phyloP scores from a whole-genome alignment of 2,888 invertebrate species.

The Cyclophora punctaria region DNA sequence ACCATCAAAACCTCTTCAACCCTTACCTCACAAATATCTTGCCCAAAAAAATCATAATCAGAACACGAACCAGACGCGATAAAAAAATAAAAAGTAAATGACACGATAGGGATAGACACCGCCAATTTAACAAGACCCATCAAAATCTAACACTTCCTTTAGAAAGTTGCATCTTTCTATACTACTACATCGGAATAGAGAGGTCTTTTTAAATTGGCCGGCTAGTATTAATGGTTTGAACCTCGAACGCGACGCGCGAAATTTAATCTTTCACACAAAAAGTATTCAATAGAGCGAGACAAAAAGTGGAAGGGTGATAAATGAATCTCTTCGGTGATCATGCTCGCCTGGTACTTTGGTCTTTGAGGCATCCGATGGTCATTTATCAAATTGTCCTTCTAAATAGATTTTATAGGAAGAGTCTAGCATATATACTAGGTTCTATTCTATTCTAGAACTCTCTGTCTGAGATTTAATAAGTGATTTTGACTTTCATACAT shows the following conservation, averaged over 20 bases:
- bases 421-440: no score
- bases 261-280: conserved; percentile 72
- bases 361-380: conserved; percentile 21
- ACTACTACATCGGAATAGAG: conserved; percentile 6
- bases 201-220: conserved; percentile 39
- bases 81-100: conserved; percentile 51
- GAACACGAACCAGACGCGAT: conserved; percentile 60
- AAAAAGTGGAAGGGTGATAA: conserved; percentile 64
- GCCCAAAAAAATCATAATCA: conserved; percentile 66
- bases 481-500: no score
- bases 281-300: conserved; percentile 65
- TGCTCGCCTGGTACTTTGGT: conserved; percentile 33
- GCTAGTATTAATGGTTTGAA: conserved; percentile 63
- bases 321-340: conserved; percentile 51
- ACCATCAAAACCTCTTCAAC: conserved; percentile 21
- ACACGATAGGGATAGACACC: conserved; percentile 45
- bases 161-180: background rate
- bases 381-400: no score
- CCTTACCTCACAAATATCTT: conserved; percentile 36
- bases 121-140: conserved; percentile 32
- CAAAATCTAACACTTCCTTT: conserved; percentile 9
- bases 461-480: no score
- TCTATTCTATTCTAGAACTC: no score
- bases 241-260: conserved; percentile 58
- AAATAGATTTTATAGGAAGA: no score